Evolutionary conservation across 2,888 invertebrate genomes (phyloP).

Genomic region (Sylvicola cinctus): DNA sequence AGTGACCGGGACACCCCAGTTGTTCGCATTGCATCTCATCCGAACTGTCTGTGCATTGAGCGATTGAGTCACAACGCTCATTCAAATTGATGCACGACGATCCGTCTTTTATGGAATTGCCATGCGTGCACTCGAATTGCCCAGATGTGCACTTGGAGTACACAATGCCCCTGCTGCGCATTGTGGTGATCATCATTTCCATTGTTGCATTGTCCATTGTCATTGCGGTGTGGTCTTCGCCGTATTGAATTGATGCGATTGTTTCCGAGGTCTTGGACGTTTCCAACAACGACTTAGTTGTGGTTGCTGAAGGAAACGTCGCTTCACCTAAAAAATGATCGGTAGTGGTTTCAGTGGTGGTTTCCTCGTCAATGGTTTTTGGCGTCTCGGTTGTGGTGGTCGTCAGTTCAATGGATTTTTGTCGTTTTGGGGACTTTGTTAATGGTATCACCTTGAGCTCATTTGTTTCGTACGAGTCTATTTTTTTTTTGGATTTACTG

Average conservation of each 20-base stretch:
- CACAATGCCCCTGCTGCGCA: conserved; percentile 1
- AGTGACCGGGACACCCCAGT: conserved; percentile 35
- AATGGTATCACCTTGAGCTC: conserved; percentile 10
- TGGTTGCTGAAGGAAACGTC: conserved; percentile 11
- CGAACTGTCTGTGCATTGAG: conserved; percentile 38
- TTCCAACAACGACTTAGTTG: conserved; percentile 4
- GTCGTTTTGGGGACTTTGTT: conserved; percentile 2
- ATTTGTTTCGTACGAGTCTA: conserved; percentile 1
- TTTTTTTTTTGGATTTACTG: background rate
- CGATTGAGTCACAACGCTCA: conserved; percentile 33
- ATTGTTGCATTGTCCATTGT: background rate
- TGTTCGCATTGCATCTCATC: conserved; percentile 35
- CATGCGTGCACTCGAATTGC: conserved; percentile 36
- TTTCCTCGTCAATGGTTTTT: background rate
- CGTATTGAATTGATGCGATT: background rate
- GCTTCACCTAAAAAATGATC: conserved; percentile 12
- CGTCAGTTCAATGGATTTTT: conserved; percentile 3
- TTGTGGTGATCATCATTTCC: too few relatives aligned
- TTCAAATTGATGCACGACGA: conserved; percentile 31
- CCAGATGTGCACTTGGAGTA: conserved; percentile 33
- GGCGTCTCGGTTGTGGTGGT: conserved; percentile 1
- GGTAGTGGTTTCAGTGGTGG: conserved; percentile 7
- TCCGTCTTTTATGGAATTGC: conserved; percentile 33
- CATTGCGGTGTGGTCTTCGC: background rate
- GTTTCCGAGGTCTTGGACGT: background rate